Conservation (phyloP, 2,113 vertebrate species). For the Salvator merianae region DNA sequence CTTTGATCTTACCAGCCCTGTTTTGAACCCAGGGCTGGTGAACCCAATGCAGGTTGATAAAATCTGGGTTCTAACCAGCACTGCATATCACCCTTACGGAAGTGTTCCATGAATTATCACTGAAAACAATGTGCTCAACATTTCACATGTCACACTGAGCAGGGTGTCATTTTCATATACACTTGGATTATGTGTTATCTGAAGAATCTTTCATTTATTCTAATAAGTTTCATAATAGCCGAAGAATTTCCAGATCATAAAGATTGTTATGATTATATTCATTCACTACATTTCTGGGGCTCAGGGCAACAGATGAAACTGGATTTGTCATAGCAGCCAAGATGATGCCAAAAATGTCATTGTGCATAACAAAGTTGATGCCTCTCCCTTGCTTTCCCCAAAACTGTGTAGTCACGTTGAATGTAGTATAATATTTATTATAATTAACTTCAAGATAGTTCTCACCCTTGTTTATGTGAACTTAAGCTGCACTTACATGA, state of each 20-base stretch:
- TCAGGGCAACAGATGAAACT: background rate
- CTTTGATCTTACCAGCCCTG: no score
- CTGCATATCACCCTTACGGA: no score
- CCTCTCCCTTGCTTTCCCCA: background rate
- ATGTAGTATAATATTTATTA: background rate
- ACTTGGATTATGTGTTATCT: background rate
- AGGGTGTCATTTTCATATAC: background rate
- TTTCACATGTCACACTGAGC: background rate
- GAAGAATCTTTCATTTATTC: slow-evolving; percentile 8
- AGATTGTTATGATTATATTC: background rate
- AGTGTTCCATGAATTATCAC: no score
- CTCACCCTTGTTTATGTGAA: background rate
- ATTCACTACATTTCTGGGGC: background rate
- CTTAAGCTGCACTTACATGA: background rate
- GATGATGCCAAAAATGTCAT: background rate
- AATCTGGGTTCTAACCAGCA: no score
- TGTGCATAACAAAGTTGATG: background rate
- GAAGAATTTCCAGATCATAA: background rate
- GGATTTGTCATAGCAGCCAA: background rate
- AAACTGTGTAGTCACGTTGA: background rate
- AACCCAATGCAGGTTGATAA: no score
- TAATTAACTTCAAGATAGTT: background rate
- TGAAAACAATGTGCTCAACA: background rate
- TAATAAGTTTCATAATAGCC: background rate
- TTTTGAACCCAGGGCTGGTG: no score